Conservation (phyloP, 2,888 invertebrate genomes). For the Pinctada fucata region DNA sequence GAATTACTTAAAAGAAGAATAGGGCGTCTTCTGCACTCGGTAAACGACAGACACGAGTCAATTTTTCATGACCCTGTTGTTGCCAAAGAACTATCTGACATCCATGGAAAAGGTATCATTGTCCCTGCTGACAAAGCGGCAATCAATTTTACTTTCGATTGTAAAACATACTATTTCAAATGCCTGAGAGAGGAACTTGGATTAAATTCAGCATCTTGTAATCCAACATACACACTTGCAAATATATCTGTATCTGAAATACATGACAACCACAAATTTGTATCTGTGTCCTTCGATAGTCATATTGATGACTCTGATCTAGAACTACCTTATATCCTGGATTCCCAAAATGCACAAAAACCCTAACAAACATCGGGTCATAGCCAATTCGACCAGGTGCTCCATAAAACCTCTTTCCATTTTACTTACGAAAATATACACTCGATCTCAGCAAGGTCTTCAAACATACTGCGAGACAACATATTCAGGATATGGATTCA, state of each 20-base stretch:
- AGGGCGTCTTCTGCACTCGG: background rate
- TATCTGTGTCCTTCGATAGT: background rate
- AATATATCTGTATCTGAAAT: background rate
- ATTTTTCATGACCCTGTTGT: background rate
- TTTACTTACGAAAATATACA: background rate
- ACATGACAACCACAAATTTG: background rate
- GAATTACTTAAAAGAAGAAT: background rate
- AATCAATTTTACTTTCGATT: background rate
- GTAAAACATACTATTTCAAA: background rate
- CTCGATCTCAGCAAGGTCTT: background rate
- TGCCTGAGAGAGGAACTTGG: background rate
- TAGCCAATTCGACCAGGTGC: background rate
- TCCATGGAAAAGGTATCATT: background rate
- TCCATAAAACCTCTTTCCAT: slow-evolving; percentile 1
- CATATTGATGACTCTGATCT: background rate
- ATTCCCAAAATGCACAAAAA: background rate
- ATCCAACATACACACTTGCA: background rate
- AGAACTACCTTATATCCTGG: background rate
- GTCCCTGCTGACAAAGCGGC: background rate
- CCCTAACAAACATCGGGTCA: background rate
- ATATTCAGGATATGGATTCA: background rate
- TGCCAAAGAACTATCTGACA: background rate
- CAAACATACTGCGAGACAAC: background rate
- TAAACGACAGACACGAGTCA: background rate
- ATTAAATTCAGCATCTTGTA: background rate